Conservation (phyloP, 1,140 invertebrate genomes). For the Mercenaria mercenaria region DNA sequence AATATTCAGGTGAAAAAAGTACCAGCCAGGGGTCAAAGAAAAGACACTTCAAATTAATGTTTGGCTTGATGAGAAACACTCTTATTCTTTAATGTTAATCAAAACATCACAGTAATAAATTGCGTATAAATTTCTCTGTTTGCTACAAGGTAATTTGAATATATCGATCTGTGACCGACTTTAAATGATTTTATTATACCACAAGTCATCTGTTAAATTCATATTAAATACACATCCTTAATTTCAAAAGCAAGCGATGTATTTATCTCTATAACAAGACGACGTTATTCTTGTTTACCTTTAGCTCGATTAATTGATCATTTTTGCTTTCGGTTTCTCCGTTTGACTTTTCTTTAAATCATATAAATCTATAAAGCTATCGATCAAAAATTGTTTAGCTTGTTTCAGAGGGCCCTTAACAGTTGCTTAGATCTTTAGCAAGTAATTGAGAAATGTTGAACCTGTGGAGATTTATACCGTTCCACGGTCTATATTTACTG, state of each 20-base stretch:
- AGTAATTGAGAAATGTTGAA: slow-evolving; percentile 5
- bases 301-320: neutral
- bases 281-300: neutral
- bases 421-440: slow-evolving; percentile 8
- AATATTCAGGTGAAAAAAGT: too few relatives aligned
- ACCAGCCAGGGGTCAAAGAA: too few relatives aligned
- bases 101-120: too few relatives aligned
- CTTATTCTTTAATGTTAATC: too few relatives aligned
- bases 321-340: neutral
- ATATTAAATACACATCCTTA: neutral
- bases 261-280: too few relatives aligned
- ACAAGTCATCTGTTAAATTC: neutral
- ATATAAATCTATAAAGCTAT: neutral
- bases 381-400: neutral
- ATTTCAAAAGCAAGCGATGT: neutral
- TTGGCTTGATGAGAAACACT: too few relatives aligned
- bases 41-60: too few relatives aligned
- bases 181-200: neutral
- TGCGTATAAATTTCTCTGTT: too few relatives aligned
- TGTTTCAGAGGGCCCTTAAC: neutral
- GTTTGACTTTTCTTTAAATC: neutral
- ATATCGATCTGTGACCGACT: neutral
- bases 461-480: neutral
- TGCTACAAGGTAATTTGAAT: too few relatives aligned
- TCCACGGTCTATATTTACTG: neutral